Evolutionary conservation across 2,797 vertebrate genomes (phyloP).

Genomic region (Gambusia yucatana): DNA sequence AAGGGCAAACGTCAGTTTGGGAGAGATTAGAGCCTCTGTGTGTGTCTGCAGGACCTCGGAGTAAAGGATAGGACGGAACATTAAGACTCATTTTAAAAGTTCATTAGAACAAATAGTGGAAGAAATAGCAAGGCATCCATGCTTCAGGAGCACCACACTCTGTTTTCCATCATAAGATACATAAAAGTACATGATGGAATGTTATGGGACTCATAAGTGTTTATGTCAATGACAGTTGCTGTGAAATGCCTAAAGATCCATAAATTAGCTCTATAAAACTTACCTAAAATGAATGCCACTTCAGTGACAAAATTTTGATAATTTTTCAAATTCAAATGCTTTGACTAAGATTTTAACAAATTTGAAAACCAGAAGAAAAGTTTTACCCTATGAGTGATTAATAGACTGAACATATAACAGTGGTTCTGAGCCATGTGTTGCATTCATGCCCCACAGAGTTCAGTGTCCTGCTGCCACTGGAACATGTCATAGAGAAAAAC

Average conservation of each 20-base stretch:
- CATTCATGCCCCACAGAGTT: background rate
- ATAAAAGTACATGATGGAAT: background rate
- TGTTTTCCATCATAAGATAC: background rate
- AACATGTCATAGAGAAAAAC: background rate
- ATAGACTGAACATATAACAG: background rate
- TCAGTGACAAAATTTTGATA: background rate
- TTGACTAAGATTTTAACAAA: background rate
- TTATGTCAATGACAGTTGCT: background rate
- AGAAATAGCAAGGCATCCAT: background rate
- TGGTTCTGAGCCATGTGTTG: background rate
- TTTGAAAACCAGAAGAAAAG: background rate
- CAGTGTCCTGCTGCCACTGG: background rate
- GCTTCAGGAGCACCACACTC: background rate
- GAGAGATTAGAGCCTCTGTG: conserved; percentile 39
- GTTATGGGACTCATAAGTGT: background rate
- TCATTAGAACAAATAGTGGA: background rate
- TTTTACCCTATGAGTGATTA: background rate
- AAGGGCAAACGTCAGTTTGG: conserved; percentile 67
- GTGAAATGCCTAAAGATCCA: background rate
- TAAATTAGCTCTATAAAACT: background rate
- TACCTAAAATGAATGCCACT: background rate
- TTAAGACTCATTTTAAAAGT: background rate
- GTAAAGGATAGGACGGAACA: background rate
- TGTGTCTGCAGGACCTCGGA: conserved; percentile 21
- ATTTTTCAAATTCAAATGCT: background rate